Evolutionary conservation across 2,888 invertebrate genomes (phyloP), one percentile per base, ranked within the genome.

Genomic region (Drosophila mimica): DNA sequence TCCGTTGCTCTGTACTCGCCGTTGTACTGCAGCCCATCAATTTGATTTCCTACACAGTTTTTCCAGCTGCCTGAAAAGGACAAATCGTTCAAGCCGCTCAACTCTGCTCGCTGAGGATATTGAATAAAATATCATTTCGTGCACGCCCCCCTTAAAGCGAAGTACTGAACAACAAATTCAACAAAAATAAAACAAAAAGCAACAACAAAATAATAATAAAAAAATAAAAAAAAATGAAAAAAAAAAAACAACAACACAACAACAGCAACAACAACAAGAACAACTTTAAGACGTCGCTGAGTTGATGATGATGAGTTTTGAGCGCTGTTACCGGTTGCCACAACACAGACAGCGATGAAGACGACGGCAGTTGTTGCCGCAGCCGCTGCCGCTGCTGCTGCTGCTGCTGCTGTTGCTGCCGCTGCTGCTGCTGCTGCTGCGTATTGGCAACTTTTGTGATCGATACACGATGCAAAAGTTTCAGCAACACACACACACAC

Each of bases 101-200:
- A 52, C 63, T 49, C 63, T 34, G 57, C 52, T 54, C 46, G 70
- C 68, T 51, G 83, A 88, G 88, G 91, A 91, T 92, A 92, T 92
- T 92, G 92, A 92, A 92, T 92, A 92, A 92, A 92, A 92, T 92
- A 92, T 92, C 92, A 92, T 91, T 92, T 92, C 83, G 91, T 91
- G 69, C 91, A 91, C 92, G 91, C 92, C 92, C 91, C 81, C 81
- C 83, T 81, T 67, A 62, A 70, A 70, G 58, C 63, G 57, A 52
- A 60, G 33, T 46, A 49, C 67, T 58, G 34, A 60, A 62, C 38
- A 8, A 30, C 30, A 43, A 53, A 46, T 46, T 25, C 25, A 46
- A 46, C 46, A 46, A 25, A 25, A 46, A 25, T 25, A 25, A 46
- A 46, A 46, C 25, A 46, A 25, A 20, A 25, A 20, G 20, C 49